phyloP scores from a whole-genome alignment of 2,888 invertebrate species.

The Calameuta idolon region DNA sequence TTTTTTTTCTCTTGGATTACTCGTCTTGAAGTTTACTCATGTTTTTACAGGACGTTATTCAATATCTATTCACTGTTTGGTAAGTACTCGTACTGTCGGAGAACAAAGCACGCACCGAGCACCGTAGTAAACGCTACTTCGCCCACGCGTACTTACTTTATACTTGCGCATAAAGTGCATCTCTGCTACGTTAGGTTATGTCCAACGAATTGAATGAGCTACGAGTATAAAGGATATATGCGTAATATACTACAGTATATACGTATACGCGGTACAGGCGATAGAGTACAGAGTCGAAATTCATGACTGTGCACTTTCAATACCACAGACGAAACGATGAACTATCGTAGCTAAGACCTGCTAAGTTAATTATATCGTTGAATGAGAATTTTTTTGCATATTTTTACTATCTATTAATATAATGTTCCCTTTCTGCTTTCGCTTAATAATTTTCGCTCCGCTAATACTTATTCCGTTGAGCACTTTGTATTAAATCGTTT shows the following conservation, averaged over 20 bases:
- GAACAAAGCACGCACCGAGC: background rate
- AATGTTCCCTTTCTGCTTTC: background rate
- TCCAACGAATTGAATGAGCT: slow-evolving; percentile 5
- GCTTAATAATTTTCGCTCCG: background rate
- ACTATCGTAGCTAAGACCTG: background rate
- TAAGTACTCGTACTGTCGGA: background rate
- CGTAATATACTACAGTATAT: background rate
- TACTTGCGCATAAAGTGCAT: slow-evolving; percentile 18
- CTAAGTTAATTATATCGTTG: too few relatives aligned
- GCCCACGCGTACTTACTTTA: slow-evolving; percentile 30
- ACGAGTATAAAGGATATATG: background rate
- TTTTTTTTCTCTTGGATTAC: background rate
- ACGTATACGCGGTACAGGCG: background rate
- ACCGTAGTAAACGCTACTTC: slow-evolving; percentile 26
- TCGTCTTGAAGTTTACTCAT: background rate
- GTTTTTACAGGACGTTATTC: background rate
- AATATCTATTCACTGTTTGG: background rate
- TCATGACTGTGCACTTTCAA: background rate
- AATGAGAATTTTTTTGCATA: too few relatives aligned
- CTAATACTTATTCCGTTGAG: background rate
- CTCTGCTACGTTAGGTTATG: slow-evolving; percentile 21
- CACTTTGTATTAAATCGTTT: background rate
- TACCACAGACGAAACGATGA: background rate
- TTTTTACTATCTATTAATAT: background rate
- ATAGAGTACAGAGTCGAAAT: background rate